Percentiles rank a stretch among this genome's conserved stretches.
These are phyloP conservation scores for Sardinella longiceps DNA, from an alignment of 2,797 vertebrate genomes.

Conservation along the genomic window DNA sequence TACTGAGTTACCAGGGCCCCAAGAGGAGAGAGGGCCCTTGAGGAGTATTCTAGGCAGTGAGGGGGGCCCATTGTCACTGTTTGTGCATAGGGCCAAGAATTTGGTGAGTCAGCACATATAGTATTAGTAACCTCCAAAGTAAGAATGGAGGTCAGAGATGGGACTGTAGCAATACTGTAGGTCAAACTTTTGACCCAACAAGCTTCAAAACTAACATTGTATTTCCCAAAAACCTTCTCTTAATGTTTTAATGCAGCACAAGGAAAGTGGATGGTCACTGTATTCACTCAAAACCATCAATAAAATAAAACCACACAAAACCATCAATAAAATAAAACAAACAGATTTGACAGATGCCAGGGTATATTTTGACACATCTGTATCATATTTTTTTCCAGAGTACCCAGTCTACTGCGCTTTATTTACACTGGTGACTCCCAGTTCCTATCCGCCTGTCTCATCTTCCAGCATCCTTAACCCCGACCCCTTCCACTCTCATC, in stretches of 20 bases:
- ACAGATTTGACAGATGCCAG: neutral
- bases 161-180: neutral
- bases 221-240: neutral
- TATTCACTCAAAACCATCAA: no score
- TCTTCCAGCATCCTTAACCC: slow-evolving; percentile 22
- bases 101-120: no score
- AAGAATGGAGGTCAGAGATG: no score
- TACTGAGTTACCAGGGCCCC: no score
- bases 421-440: neutral
- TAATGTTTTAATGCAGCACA: neutral
- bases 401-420: neutral
- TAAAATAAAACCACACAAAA: neutral
- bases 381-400: no score
- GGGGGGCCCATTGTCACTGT: no score
- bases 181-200: neutral
- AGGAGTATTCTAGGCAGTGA: no score
- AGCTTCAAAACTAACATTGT: neutral
- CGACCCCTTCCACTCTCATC: neutral
- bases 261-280: neutral
- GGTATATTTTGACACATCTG: neutral
- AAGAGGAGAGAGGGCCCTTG: no score
- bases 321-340: neutral
- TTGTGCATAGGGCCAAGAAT: no score
- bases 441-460: slow-evolving; percentile 30
- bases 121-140: no score